Evolutionary conservation across 1,140 invertebrate genomes (phyloP).

Genomic region (Drosophila arawakana): DNA sequence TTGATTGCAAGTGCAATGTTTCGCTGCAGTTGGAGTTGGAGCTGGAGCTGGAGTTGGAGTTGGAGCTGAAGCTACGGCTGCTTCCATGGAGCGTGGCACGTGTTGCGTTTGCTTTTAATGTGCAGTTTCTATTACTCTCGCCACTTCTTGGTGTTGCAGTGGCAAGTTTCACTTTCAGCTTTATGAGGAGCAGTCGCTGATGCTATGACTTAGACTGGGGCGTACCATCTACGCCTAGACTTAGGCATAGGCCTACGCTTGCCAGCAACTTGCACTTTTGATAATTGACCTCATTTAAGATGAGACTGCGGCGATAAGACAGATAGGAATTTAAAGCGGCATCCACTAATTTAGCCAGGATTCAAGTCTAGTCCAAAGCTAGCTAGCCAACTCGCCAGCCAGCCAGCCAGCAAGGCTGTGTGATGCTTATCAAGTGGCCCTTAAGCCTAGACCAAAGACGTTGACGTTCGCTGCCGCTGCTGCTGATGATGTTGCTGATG

Average conservation of each 20-base stretch:
- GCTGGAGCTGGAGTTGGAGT: constrained; percentile 20
- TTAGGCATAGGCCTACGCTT: constrained; percentile 9
- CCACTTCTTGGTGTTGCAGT: constrained; percentile 32
- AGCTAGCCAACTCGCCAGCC: constrained; percentile 1
- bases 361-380: constrained; percentile 14
- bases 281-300: constrained; percentile 82
- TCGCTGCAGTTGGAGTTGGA: constrained; percentile 33
- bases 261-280: constrained; percentile 77
- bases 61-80: constrained; percentile 30
- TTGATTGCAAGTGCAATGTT: constrained; percentile 75
- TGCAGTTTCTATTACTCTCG: constrained; percentile 82
- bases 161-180: constrained; percentile 55
- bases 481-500: constrained; percentile 38
- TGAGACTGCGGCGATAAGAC: constrained; percentile 65
- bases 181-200: constrained; percentile 57
- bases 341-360: constrained; percentile 75
- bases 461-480: constrained; percentile 44
- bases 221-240: neutral
- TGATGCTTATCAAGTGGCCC: constrained; percentile 77
- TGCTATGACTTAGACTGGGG: neutral
- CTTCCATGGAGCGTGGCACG: constrained; percentile 81
- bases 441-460: constrained; percentile 76
- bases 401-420: constrained; percentile 43
- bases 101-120: constrained; percentile 72
- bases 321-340: constrained; percentile 80